phyloP scores from a whole-genome alignment of 2,797 vertebrate species.

The Arnoldichthys spilopterus region DNA sequence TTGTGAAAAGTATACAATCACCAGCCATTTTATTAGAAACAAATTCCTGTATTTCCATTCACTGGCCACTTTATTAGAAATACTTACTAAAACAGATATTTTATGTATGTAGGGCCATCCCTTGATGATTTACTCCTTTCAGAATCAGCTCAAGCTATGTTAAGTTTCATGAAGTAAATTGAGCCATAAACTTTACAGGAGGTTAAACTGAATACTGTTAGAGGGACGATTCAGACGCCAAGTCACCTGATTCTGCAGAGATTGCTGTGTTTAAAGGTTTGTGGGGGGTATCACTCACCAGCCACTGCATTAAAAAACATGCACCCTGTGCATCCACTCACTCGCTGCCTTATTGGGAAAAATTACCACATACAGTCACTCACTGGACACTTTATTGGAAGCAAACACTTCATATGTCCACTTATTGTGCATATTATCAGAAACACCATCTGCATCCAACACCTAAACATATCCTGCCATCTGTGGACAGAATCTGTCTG shows the following conservation, averaged over 20 bases:
- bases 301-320: not conserved
- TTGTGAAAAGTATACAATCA: too few relatives aligned
- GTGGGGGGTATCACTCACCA: not conserved
- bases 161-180: not conserved
- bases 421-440: too few relatives aligned
- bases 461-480: not conserved
- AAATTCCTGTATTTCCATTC: too few relatives aligned
- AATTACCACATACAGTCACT: not conserved
- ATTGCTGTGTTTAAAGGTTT: conserved; percentile 13
- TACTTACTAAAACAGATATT: too few relatives aligned
- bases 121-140: conserved; percentile 33
- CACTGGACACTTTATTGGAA: not conserved
- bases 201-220: not conserved
- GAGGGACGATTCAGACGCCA: not conserved
- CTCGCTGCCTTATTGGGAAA: not conserved
- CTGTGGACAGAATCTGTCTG: too few relatives aligned
- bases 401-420: not conserved
- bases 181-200: conserved; percentile 11
- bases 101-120: too few relatives aligned
- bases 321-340: not conserved
- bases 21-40: too few relatives aligned
- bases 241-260: not conserved
- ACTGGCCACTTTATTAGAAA: too few relatives aligned
- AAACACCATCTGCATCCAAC: not conserved
- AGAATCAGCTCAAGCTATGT: not conserved